A percentile compares a stretch with the other conserved stretches of the same genome.
Conservation (phyloP, 1,140 invertebrate species). For the Phthorimaea operculella region DNA sequence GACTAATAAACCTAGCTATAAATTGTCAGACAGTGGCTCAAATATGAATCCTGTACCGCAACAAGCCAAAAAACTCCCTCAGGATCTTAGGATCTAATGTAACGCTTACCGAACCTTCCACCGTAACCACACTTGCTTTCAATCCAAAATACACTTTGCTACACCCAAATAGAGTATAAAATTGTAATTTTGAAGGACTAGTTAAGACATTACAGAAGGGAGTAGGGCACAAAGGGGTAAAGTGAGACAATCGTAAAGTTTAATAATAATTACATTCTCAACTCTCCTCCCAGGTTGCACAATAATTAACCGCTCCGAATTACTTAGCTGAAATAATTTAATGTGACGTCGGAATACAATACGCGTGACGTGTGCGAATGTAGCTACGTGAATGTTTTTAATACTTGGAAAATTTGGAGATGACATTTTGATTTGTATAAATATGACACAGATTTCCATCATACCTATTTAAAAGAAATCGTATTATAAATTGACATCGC, state of each 20-base stretch:
- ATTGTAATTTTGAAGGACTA: not conserved
- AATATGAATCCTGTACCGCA: conserved; percentile 60
- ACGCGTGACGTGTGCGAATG: conserved; percentile 1
- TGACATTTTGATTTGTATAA: no score
- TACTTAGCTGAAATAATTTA: conserved; percentile 68
- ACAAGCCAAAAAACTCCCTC: conserved; percentile 62
- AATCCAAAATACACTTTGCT: conserved; percentile 29
- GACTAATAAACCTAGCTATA: conserved; percentile 18
- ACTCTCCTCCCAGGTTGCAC: conserved; percentile 61
- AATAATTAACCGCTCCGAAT: conserved; percentile 68
- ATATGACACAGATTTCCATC: no score
- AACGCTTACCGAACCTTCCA: conserved; percentile 15
- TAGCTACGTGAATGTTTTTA: no score
- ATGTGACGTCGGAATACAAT: conserved; percentile 49
- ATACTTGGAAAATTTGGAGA: no score
- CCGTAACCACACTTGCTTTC: conserved; percentile 14
- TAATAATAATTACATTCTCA: conserved; percentile 69
- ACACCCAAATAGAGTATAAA: conserved; percentile 3
- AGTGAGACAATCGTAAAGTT: conserved; percentile 68
- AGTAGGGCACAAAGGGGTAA: conserved; percentile 53
- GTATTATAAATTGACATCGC: no score
- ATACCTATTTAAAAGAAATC: no score
- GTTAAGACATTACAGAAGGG: not conserved
- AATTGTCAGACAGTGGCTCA: conserved; percentile 50
- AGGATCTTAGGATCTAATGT: conserved; percentile 51